These are phyloP conservation scores for Macrotus californicus DNA, from an alignment of 2,113 vertebrate species.

Conservation along the genomic window DNA sequence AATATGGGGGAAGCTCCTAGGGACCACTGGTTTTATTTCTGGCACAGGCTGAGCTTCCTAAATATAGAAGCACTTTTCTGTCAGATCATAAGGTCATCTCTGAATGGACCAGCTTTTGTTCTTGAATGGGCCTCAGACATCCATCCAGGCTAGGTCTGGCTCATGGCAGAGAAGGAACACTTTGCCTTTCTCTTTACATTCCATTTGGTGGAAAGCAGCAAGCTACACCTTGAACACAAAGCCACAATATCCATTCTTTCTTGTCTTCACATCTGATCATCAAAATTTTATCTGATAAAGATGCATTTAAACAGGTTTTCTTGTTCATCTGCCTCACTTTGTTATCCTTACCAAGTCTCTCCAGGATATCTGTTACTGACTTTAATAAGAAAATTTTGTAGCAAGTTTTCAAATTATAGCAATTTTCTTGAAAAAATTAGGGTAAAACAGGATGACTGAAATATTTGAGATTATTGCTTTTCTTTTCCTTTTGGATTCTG, in stretches of 20 bases:
- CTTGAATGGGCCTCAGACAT: neutral
- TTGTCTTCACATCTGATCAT: neutral
- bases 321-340: neutral
- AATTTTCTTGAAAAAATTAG: neutral
- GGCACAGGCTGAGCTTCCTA: neutral
- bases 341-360: neutral
- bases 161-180: neutral
- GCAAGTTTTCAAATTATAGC: constrained; percentile 20
- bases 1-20: neutral
- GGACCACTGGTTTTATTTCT: constrained; percentile 9
- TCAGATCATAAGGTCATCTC: neutral
- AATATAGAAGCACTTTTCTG: constrained; percentile 31
- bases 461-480: constrained; percentile 42
- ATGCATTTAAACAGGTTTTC: neutral
- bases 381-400: neutral
- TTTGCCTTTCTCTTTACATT: neutral
- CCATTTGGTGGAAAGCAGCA: neutral
- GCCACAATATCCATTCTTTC: neutral
- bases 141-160: neutral
- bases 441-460: constrained; percentile 8
- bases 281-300: neutral
- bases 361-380: neutral
- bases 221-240: neutral
- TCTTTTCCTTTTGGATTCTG: constrained; percentile 36
- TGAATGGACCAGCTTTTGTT: neutral